Evolutionary conservation across 2,797 vertebrate genomes (phyloP).

Genomic region (Lutjanus argentimaculatus): DNA sequence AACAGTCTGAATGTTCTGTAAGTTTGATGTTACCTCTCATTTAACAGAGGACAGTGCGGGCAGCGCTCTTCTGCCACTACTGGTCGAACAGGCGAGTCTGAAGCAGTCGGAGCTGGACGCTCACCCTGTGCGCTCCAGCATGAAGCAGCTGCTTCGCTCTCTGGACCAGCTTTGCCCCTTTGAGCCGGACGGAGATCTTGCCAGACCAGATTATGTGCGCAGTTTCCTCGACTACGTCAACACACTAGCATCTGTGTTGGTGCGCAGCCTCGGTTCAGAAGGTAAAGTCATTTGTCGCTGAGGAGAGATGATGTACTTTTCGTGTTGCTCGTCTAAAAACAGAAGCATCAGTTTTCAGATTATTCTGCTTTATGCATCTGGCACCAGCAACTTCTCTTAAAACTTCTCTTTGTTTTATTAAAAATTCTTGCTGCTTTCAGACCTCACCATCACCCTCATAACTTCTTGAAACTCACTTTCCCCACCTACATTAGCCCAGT

Average conservation of each 20-base stretch:
- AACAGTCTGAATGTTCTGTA: not conserved
- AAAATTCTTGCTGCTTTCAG: not conserved
- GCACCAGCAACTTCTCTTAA: not conserved
- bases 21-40: not conserved
- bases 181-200: slow-evolving; percentile 64
- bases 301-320: not conserved
- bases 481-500: not conserved
- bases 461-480: not conserved
- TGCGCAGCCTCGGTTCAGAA: slow-evolving; percentile 91
- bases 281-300: slow-evolving; percentile 79
- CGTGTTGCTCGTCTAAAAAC: not conserved
- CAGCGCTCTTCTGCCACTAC: slow-evolving; percentile 81
- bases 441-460: not conserved
- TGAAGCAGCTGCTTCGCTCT: slow-evolving; percentile 90
- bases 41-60: slow-evolving; percentile 85
- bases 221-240: slow-evolving; percentile 91
- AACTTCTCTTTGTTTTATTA: slow-evolving; percentile 3
- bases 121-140: slow-evolving; percentile 89
- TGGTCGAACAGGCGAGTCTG: slow-evolving; percentile 91
- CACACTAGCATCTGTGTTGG: slow-evolving; percentile 89
- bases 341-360: not conserved
- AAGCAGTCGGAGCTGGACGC: slow-evolving; percentile 88
- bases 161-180: slow-evolving; percentile 87
- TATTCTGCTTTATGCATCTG: not conserved
- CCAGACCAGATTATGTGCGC: slow-evolving; percentile 87